A percentile compares a stretch with the other conserved stretches of the same genome.
These are phyloP conservation scores for Cotesia glomerata DNA, from an alignment of 1,140 invertebrate genomes.

Conservation along the genomic window DNA sequence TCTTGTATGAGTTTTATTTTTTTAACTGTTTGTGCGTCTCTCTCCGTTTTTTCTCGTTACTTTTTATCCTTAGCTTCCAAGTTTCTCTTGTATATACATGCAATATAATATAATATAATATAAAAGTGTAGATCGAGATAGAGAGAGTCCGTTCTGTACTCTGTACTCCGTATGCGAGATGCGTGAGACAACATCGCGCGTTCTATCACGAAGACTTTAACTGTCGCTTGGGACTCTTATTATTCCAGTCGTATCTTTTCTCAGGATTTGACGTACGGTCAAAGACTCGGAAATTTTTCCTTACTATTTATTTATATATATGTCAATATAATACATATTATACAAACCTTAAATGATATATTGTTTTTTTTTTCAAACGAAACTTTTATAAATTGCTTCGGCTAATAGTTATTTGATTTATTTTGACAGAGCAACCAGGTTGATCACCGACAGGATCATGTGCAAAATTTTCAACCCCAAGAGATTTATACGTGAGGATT, in stretches of 20 bases:
- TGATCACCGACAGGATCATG: slow-evolving; percentile 51
- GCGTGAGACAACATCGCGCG: slow-evolving; percentile 33
- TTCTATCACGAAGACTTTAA: slow-evolving; percentile 23
- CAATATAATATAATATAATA: not conserved
- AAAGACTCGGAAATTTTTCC: slow-evolving; percentile 48
- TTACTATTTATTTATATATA: slow-evolving; percentile 18
- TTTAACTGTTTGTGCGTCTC: no score
- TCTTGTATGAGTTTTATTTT: no score
- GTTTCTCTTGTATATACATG: not conserved
- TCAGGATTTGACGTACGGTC: slow-evolving; percentile 41
- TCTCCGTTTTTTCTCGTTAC: no score
- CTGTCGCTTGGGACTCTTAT: slow-evolving; percentile 39
- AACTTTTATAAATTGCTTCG: not conserved
- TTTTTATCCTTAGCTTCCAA: not conserved
- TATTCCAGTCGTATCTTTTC: slow-evolving; percentile 51
- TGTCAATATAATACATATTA: not conserved
- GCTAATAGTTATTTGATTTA: not conserved
- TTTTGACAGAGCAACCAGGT: slow-evolving; percentile 46
- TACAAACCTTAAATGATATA: not conserved
- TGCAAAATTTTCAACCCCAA: slow-evolving; percentile 45
- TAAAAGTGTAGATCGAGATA: slow-evolving; percentile 37
- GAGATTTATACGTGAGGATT: slow-evolving; percentile 52
- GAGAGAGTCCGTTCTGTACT: slow-evolving; percentile 28
- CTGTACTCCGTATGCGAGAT: slow-evolving; percentile 44
- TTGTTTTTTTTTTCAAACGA: not conserved